Evolutionary conservation across 2,888 invertebrate species (phyloP), one percentile per base, ranked within the genome.

Genomic region (Taphrorychus bicolor): DNA sequence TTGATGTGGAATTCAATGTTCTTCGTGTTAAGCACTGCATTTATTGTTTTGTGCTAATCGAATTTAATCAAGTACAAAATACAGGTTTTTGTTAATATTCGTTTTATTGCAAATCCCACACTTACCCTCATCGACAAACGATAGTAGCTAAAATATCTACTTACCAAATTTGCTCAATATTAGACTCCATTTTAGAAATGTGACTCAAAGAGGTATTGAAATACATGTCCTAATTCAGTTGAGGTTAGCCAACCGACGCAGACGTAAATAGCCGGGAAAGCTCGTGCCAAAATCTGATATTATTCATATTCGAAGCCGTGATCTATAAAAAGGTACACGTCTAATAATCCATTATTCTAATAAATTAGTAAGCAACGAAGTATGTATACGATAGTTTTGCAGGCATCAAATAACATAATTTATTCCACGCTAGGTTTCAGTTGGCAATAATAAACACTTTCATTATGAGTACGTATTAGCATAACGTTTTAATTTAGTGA

Each of bases 251-350:
- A 40, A 40, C 54, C 54, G 66, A 53, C 60, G 54, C 40, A 22
- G 32, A 66, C 67, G 40, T 58, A 67, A 67, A 67, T 67, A 62
- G 67, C 61, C 21, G 22, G 45, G 32, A 21, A 19, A 41, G 14
- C 22, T 58, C 51, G 41, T 67, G 67, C 67, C 67, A 67, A 62
- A 67, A 62, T 62, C 51, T 62, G 52, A 63, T 63, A 67, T 62
- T 67, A 67, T 67, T 67, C 67, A 67, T 67, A 67, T 66, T 66
- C 45, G 45, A 51, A 51, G 22, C 21, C 19, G 51, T 7, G 5
- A 17, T 21, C 18, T 51, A 22, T 19, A 51, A 51, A 51, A 51
- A 51, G 21, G 21, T 11, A 2, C 19, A 3, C 21, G 22, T 21
- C 51, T 51, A 51, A 51, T 51, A 45, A 45, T 45, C 45, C 45